Conservation (phyloP, 2,797 vertebrate species). For the Chelidonichthys spinosus region DNA sequence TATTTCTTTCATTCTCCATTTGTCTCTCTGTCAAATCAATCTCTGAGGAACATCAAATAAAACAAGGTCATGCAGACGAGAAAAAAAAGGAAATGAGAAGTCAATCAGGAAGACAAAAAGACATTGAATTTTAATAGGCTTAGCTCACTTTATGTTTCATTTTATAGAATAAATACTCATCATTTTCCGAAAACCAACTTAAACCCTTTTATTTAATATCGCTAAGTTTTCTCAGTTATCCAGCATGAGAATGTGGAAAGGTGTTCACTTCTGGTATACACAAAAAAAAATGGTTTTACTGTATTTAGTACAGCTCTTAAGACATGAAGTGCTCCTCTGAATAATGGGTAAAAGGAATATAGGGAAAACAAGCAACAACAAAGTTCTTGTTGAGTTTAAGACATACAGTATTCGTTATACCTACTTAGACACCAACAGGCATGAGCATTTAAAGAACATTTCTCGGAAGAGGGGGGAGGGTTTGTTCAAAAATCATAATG, state of each 20-base stretch:
- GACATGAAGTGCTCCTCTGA: constrained; percentile 56
- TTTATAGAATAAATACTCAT: constrained; percentile 63
- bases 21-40: constrained; percentile 50
- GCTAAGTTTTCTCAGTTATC: constrained; percentile 39
- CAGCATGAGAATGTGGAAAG: constrained; percentile 63
- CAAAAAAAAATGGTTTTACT: constrained; percentile 60
- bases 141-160: constrained; percentile 58
- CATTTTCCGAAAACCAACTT: constrained; percentile 43
- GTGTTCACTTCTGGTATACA: constrained; percentile 62
- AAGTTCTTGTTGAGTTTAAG: constrained; percentile 43
- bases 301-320: constrained; percentile 61
- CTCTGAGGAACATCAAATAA: constrained; percentile 60
- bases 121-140: constrained; percentile 51
- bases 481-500: constrained; percentile 43
- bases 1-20: constrained; percentile 56
- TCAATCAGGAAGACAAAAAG: constrained; percentile 60
- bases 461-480: constrained; percentile 26
- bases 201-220: constrained; percentile 38
- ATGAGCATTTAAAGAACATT: constrained; percentile 39
- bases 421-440: constrained; percentile 52
- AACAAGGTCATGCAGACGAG: constrained; percentile 64
- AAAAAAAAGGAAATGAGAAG: constrained; percentile 55
- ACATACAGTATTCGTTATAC: constrained; percentile 46
- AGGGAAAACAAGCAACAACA: constrained; percentile 51
- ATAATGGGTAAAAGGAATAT: constrained; percentile 47